Base-by-base conservation (phyloP, 2,113 vertebrate genomes). In the Geococcyx californianus region DNA sequence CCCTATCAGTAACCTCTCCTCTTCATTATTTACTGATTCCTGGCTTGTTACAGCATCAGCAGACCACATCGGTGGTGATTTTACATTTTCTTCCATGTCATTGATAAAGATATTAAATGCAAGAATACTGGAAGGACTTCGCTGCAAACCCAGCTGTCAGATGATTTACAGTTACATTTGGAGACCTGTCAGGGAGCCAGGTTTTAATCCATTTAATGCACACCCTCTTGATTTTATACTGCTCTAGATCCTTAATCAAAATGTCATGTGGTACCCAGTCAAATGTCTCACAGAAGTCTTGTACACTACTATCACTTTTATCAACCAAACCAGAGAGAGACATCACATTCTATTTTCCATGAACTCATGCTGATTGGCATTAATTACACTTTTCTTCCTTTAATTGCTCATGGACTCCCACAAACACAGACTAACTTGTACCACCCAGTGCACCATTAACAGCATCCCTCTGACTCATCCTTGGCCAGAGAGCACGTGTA, bases 81-180 rank as follows among this genome's bases (percentile, higher is more conserved):
- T 95, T 93, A 93, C 16, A 10, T 94, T 87, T 94, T 94, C 69
- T 96, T 84, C 87, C 40, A 54, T 89, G 89, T 89, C 81, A 87
- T 89, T 94, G 93, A 95, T 97, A 93, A 93, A 95, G 91, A 95
- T 91, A 95, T 85, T 95, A 87, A 91, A 92, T 36, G 80, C 56
- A 91, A 94, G 91, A 93, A 94, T 79, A 94, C 89, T 92, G 91
- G 36, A 94, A 70, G 84, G 91, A 95, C 91, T 84, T 91, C 33
- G 69, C 73, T 94, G 62, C 93, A 95, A 94, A 95, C 89, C 91
- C 89, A 95, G 95, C 91, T 89, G 87, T 81, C 44, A 2, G 93
- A 95, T 95, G 95, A 97, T 97, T 97, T 97, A 96, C 96, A 97
- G 87, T 95, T 84, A 82, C 84, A 91, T 96, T 94, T 91, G 89